phyloP scores from a whole-genome alignment of 2,888 invertebrate genomes.

The Eupithecia tripunctaria region DNA sequence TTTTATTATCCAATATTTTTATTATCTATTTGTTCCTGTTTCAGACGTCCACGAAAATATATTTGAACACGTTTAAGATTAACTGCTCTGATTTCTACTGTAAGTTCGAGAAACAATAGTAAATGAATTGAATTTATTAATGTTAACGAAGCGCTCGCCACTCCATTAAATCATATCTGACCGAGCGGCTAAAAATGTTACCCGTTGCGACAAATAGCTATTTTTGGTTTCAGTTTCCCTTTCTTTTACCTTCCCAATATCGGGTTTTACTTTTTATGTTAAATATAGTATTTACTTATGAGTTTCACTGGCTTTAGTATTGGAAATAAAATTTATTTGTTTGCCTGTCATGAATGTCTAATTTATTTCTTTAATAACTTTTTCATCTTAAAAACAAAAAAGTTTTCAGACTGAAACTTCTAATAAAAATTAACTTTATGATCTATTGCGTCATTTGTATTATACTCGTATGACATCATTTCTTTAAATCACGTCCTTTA shows the following conservation, averaged over 20 bases:
- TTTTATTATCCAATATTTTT: no score
- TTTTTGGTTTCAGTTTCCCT: conserved; percentile 58
- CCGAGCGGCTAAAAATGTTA: conserved; percentile 76
- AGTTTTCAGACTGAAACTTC: background rate
- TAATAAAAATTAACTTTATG: conserved; percentile 50
- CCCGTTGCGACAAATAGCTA: conserved; percentile 65
- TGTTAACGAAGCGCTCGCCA: conserved; percentile 78
- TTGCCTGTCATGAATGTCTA: background rate
- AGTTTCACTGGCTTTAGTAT: background rate
- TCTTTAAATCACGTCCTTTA: conserved; percentile 43
- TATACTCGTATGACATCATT: conserved; percentile 57
- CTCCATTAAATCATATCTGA: conserved; percentile 81
- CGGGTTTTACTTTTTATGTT: background rate
- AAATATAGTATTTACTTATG: background rate
- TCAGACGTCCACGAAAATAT: background rate
- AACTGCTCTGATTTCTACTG: background rate
- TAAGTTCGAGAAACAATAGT: conserved; percentile 48
- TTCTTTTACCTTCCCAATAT: conserved; percentile 40
- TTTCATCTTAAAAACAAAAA: background rate
- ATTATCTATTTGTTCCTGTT: background rate
- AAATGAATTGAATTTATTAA: conserved; percentile 72
- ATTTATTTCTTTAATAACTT: background rate
- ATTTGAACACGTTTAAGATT: background rate
- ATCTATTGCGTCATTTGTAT: conserved; percentile 55
- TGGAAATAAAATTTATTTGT: background rate